phyloP scores from a whole-genome alignment of 2,797 vertebrate species.

The Lepilemur ruficaudatus region DNA sequence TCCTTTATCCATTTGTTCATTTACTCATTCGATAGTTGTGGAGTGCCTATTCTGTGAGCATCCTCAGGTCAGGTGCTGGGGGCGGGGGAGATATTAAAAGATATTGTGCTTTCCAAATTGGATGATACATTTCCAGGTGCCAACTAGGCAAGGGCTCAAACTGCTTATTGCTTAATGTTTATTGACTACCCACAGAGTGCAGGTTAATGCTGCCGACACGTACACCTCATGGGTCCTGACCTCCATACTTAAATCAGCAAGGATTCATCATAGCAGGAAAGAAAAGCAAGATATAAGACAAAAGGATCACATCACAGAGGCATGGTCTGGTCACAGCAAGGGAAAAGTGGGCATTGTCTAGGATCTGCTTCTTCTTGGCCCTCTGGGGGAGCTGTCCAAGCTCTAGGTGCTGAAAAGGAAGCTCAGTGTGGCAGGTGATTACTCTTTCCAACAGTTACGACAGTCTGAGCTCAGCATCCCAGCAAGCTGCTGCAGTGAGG shows the following conservation, averaged over 20 bases:
- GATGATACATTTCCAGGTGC: slow-evolving; percentile 52
- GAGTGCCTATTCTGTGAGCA: background rate
- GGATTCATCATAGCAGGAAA: background rate
- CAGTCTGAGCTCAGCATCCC: background rate
- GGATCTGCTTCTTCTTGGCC: background rate
- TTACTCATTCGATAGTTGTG: background rate
- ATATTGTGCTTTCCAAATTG: slow-evolving; percentile 45
- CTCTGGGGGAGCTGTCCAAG: background rate
- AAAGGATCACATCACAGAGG: background rate
- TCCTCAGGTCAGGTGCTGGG: background rate
- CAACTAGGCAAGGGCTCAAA: slow-evolving; percentile 38
- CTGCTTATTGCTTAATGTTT: slow-evolving; percentile 35
- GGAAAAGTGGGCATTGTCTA: background rate
- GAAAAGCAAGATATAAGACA: background rate
- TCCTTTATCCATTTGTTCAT: background rate
- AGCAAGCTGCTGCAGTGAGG: background rate
- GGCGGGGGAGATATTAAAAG: slow-evolving; percentile 12
- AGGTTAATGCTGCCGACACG: background rate
- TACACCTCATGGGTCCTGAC: background rate
- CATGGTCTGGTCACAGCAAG: background rate
- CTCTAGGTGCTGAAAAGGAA: slow-evolving; percentile 30
- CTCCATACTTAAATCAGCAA: background rate
- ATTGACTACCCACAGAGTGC: background rate
- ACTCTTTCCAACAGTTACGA: background rate
- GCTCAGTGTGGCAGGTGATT: background rate